Evolutionary conservation across 2,113 vertebrate genomes (phyloP).

Genomic region (Corythaeola cristata): DNA sequence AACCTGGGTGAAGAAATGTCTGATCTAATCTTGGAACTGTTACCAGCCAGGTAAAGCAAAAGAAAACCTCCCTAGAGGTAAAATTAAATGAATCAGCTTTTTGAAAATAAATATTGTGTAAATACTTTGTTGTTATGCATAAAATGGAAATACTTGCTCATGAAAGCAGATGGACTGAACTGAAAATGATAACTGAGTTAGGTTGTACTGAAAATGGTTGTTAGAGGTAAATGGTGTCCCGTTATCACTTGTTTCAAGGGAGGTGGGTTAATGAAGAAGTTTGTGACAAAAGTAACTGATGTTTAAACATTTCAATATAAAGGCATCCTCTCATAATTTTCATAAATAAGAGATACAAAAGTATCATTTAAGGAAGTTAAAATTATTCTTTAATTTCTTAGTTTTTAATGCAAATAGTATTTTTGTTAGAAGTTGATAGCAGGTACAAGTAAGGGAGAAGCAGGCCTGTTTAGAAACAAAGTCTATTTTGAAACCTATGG

Average conservation of each 20-base stretch:
- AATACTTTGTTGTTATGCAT: neutral
- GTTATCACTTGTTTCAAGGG: neutral
- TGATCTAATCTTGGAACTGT: neutral
- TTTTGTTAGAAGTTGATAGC: neutral
- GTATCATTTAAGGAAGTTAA: neutral
- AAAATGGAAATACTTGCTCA: neutral
- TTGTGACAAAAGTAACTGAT: neutral
- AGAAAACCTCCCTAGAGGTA: neutral
- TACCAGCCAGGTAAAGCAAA: neutral
- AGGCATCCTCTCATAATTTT: neutral
- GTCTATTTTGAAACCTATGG: neutral
- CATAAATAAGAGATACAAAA: neutral
- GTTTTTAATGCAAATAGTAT: neutral
- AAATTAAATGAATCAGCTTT: neutral
- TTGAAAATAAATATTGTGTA: neutral
- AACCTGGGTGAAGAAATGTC: neutral
- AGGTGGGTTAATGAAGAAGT: neutral
- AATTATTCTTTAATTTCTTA: neutral
- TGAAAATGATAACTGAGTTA: neutral
- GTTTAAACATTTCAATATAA: neutral
- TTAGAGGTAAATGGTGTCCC: neutral
- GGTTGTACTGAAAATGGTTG: neutral
- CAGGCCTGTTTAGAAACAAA: neutral
- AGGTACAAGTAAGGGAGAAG: neutral
- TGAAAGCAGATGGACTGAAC: neutral